Percentiles rank a stretch among this genome's conserved stretches.
Conservation (phyloP, 2,113 vertebrate genomes). For the Mobula birostris region DNA sequence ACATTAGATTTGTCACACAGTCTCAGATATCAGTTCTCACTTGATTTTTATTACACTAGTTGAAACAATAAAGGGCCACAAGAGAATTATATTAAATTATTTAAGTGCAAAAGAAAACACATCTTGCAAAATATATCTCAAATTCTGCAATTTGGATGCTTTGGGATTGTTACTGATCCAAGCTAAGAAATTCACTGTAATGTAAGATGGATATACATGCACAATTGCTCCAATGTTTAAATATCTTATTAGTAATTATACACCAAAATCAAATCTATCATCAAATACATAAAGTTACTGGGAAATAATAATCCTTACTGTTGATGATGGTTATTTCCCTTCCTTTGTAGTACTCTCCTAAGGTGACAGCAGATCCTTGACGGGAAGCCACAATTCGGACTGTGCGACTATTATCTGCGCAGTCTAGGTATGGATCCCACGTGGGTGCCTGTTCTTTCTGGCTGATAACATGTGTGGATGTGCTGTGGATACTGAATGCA, state of each 20-base stretch:
- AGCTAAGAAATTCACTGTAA: background rate
- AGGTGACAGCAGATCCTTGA: conserved; percentile 75
- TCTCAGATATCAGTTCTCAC: background rate
- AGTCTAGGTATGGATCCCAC: conserved; percentile 76
- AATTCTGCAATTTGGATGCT: background rate
- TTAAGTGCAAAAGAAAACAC: background rate
- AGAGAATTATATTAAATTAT: background rate
- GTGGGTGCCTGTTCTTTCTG: conserved; percentile 70
- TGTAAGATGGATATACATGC: background rate
- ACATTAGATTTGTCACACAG: background rate
- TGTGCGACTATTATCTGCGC: conserved; percentile 81
- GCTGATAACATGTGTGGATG: conserved; percentile 53
- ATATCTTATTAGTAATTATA: background rate
- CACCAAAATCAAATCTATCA: background rate
- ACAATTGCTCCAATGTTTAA: background rate
- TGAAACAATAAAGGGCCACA: background rate
- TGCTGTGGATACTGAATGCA: conserved; percentile 55
- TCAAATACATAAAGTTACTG: too few species aligned
- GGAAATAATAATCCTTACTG: conserved; percentile 58
- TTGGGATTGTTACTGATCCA: background rate
- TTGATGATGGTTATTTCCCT: conserved; percentile 85
- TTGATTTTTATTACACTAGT: background rate
- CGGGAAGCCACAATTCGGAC: conserved; percentile 83
- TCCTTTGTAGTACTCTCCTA: conserved; percentile 88
- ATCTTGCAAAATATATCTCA: background rate